Conservation (phyloP, 2,113 vertebrate species). For the Mystacornis crossleyi region DNA sequence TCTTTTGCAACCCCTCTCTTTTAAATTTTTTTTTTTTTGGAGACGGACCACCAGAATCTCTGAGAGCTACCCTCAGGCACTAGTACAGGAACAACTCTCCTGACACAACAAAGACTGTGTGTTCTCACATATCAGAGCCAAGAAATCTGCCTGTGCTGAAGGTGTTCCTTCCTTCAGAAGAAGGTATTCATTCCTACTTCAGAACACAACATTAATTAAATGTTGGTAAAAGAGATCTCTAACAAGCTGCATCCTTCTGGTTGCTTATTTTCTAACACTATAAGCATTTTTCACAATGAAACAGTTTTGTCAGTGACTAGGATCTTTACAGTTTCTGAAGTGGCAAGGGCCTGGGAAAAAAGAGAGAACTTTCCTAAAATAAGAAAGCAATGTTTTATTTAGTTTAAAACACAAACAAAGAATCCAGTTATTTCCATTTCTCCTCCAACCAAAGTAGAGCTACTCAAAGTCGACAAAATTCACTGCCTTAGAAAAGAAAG, state of each 20-base stretch:
- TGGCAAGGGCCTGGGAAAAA: not conserved
- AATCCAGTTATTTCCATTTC: not conserved
- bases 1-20: not conserved
- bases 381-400: not conserved
- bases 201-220: conserved; percentile 17
- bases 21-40: not conserved
- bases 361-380: not conserved
- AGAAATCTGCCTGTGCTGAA: not conserved
- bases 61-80: not conserved
- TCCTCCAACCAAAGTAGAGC: not conserved
- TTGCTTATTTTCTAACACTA: not conserved
- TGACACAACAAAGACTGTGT: conserved; percentile 18
- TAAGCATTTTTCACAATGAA: not conserved
- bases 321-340: not conserved
- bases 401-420: not conserved
- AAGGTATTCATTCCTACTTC: not conserved
- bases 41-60: not conserved
- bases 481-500: not conserved
- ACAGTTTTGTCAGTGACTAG: not conserved
- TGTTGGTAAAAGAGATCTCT: not conserved
- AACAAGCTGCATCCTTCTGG: not conserved
- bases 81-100: not conserved
- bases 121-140: not conserved
- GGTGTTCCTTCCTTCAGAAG: not conserved
- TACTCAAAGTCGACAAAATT: conserved; percentile 2